Evolutionary conservation across 1,140 invertebrate species (phyloP).

Genomic region (Brachionus manjavacas): DNA sequence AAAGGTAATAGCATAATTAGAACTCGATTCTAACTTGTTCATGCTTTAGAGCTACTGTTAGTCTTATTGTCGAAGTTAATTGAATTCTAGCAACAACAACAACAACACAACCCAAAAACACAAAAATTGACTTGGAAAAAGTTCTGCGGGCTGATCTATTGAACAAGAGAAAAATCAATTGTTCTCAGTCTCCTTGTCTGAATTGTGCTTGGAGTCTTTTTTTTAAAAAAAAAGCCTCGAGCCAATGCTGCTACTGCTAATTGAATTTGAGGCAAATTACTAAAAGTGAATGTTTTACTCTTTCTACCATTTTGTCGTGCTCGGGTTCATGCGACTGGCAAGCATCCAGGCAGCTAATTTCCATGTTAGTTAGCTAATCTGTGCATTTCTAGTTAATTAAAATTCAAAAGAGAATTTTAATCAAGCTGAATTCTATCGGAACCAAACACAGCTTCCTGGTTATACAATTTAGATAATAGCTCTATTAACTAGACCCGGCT

Average conservation of each 20-base stretch:
- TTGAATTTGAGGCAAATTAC: background rate
- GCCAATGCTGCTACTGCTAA: background rate
- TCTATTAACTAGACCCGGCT: background rate
- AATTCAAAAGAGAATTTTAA: slow-evolving; percentile 23
- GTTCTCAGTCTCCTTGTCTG: background rate
- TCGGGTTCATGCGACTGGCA: background rate
- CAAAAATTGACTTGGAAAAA: slow-evolving; percentile 19
- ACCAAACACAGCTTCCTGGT: background rate
- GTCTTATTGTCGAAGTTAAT: slow-evolving; percentile 12
- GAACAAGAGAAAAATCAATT: background rate
- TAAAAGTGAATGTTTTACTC: background rate
- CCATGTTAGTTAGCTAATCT: background rate
- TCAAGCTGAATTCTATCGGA: background rate
- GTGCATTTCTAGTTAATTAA: background rate
- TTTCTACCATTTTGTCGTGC: background rate
- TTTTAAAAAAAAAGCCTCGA: no score
- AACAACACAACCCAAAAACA: no score
- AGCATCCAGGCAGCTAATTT: background rate
- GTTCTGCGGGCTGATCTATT: slow-evolving; percentile 9
- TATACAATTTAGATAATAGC: background rate
- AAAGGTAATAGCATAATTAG: slow-evolving; percentile 41
- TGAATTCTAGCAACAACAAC: background rate
- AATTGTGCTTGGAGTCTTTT: no score
- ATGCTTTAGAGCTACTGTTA: slow-evolving; percentile 25
- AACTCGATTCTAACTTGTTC: slow-evolving; percentile 35